phyloP scores from a whole-genome alignment of 1,140 invertebrate species.

The Drosophila kohkoa region DNA sequence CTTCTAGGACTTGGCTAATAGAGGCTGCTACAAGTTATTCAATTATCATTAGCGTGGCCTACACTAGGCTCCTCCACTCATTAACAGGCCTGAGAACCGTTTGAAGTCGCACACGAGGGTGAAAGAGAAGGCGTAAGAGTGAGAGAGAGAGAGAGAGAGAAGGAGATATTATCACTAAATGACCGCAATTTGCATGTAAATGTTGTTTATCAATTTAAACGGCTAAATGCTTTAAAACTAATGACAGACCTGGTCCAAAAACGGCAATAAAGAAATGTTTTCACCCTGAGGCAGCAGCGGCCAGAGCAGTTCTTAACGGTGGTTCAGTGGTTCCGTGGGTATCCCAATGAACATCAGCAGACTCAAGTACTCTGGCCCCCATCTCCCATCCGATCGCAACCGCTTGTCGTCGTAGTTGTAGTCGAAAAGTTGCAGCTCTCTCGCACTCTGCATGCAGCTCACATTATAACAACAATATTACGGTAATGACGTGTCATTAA shows the following conservation, averaged over 20 bases:
- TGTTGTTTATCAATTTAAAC: slow-evolving; percentile 83
- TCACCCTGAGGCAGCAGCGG: slow-evolving; percentile 63
- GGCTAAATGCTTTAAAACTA: slow-evolving; percentile 82
- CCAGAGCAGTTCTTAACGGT: slow-evolving; percentile 43
- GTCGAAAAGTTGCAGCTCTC: slow-evolving; percentile 20
- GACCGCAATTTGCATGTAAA: slow-evolving; percentile 83
- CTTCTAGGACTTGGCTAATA: slow-evolving; percentile 5
- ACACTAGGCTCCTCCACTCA: slow-evolving; percentile 29
- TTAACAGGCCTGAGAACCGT: slow-evolving; percentile 72
- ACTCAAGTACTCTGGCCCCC: slow-evolving; percentile 38
- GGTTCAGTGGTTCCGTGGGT: slow-evolving; percentile 28
- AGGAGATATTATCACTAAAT: slow-evolving; percentile 76
- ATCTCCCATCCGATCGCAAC: background rate
- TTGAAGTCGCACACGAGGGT: background rate
- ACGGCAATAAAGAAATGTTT: slow-evolving; percentile 76
- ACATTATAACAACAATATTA: slow-evolving; percentile 84
- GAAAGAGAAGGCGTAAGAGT: slow-evolving; percentile 21
- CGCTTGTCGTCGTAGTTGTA: background rate
- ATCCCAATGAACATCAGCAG: background rate
- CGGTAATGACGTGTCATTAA: slow-evolving; percentile 84
- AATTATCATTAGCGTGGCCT: slow-evolving; percentile 52
- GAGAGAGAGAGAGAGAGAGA: slow-evolving; percentile 27
- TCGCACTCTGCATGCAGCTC: slow-evolving; percentile 51
- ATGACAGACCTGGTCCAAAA: slow-evolving; percentile 74
- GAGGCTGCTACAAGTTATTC: slow-evolving; percentile 52